Base-by-base conservation (phyloP, 2,113 vertebrate genomes). In the Dicrurus megarhynchus region DNA sequence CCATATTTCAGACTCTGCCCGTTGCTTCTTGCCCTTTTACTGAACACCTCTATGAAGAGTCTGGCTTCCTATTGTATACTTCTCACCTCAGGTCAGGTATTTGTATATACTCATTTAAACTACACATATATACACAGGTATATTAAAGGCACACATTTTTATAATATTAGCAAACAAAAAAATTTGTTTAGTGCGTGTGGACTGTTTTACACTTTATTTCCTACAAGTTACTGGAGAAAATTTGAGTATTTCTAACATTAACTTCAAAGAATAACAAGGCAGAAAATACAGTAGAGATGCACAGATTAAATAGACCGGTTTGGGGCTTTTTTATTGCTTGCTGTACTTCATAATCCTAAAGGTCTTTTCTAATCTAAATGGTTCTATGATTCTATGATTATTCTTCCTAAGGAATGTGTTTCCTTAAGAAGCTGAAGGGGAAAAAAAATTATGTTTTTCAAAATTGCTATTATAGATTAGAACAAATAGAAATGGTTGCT, bases 241-340 rank as follows among this genome's bases (percentile, higher is more conserved):
- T 47, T 35, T 47, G 27, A 41, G 8, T 60, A 23, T 81, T 52
- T 81, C 4, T 68, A 59, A 82, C 1, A 53, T 20, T 49, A 20
- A 32, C 59, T 81, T 78, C 55, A 27, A 33, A 63, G 24, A 49
- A 65, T 28, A 63, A 8, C 18, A 81, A 67, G 6, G 27, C 9
- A 79, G 23, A 84, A 90, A 81, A 71, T 52, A 18, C 5, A 33
- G 6, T 39, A 42, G 3, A 50, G 21, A 28, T 35, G 8, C 8
- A 57, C 18, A 77, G 28, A 81, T 49, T 65, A 60, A 77, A 50
- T 20, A 69, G 55, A 50, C 10, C 2, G 3, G 4, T 12, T 46
- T 73, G 3, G 3, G 9, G 0, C 0, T 14, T 87, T 90, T 68
- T 60, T 26, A 22, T 61, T 87, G 19, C 8, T 53, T 42, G 3